Percentiles rank a stretch among this genome's conserved stretches.
These are phyloP conservation scores for Tetragonula carbonaria DNA, from an alignment of 2,888 invertebrate genomes.

Conservation along the genomic window DNA sequence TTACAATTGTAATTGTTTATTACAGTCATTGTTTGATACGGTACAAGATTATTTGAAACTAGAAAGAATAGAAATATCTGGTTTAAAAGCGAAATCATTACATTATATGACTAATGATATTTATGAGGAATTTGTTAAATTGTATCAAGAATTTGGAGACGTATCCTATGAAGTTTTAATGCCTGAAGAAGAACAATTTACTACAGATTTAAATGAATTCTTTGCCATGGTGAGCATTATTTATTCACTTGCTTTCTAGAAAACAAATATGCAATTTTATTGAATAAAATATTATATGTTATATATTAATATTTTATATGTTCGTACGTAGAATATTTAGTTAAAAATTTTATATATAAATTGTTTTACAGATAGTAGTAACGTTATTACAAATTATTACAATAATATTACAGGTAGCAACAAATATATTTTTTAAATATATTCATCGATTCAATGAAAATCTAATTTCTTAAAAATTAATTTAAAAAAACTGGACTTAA, in stretches of 20 bases:
- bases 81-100: constrained; percentile 87
- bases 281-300: background rate
- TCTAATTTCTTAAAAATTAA: background rate
- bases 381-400: background rate
- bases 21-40: constrained; percentile 89
- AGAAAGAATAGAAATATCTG: constrained; percentile 93
- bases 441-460: background rate
- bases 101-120: constrained; percentile 85
- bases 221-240: constrained; percentile 29
- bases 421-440: background rate
- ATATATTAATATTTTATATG: background rate
- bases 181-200: constrained; percentile 88
- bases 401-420: background rate
- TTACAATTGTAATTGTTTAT: constrained; percentile 9
- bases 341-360: background rate
- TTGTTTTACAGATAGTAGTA: no score
- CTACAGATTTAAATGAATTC: constrained; percentile 85
- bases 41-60: constrained; percentile 93
- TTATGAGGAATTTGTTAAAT: constrained; percentile 78
- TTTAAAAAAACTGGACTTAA: no score
- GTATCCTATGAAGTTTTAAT: constrained; percentile 91
- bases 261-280: background rate
- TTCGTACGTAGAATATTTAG: background rate
- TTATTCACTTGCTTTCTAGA: background rate
- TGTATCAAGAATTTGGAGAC: constrained; percentile 77